phyloP scores from a whole-genome alignment of 2,888 invertebrate species.

The Dyspetes luteomarginatus region DNA sequence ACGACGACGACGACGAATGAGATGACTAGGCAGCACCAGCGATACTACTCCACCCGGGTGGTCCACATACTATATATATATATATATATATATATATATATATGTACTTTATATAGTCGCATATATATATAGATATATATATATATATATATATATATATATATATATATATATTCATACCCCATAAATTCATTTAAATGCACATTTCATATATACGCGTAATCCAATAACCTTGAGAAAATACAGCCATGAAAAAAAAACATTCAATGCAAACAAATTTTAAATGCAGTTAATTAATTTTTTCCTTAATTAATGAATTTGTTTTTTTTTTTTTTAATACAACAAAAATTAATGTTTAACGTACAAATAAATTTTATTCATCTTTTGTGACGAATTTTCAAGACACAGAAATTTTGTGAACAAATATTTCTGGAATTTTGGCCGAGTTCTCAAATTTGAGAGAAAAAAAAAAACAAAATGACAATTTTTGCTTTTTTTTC shows the following conservation, averaged over 20 bases:
- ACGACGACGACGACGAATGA: slow-evolving; percentile 32
- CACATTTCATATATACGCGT: not conserved
- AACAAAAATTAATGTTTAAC: too few relatives aligned
- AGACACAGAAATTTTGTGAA: too few relatives aligned
- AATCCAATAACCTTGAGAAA: slow-evolving; percentile 5
- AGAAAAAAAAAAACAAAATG: too few relatives aligned
- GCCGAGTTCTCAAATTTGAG: too few relatives aligned
- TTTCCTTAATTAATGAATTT: not conserved
- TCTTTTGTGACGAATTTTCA: too few relatives aligned
- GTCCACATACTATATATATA: slow-evolving; percentile 30
- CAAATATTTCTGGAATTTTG: too few relatives aligned
- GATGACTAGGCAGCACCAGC: slow-evolving; percentile 1
- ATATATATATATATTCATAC: slow-evolving; percentile 9
- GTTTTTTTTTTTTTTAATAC: not conserved
- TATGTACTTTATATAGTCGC: too few relatives aligned
- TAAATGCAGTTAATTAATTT: not conserved
- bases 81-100: too few relatives aligned
- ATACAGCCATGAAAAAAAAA: not conserved
- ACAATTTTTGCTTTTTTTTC: too few relatives aligned
- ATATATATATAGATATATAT: not conserved
- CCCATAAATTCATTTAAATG: not conserved
- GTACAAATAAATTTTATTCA: too few relatives aligned
- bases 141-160: not conserved
- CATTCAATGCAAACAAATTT: not conserved
- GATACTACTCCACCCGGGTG: slow-evolving; percentile 32